Conservation (phyloP, 2,888 invertebrate genomes). For the Ichneumon xanthorius region DNA sequence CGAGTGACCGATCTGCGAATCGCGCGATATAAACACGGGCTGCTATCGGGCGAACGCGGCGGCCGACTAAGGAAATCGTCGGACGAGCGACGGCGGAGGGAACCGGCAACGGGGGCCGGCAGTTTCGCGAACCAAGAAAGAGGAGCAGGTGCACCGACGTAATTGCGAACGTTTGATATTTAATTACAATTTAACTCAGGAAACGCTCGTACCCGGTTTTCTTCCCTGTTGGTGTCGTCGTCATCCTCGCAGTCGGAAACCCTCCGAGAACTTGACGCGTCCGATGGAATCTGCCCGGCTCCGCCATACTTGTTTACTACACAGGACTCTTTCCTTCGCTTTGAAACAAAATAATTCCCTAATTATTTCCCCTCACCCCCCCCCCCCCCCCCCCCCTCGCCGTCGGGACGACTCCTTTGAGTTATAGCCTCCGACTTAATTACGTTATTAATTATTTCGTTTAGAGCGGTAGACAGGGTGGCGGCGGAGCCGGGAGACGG, state of each 20-base stretch:
- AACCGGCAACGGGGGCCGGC: conserved; percentile 14
- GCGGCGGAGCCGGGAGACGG: neutral
- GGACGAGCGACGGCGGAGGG: neutral
- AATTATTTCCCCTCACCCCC: conserved; percentile 77
- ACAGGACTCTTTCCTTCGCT: conserved; percentile 67
- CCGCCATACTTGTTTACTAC: conserved; percentile 15
- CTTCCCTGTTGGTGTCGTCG: conserved; percentile 53
- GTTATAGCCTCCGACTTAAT: conserved; percentile 75
- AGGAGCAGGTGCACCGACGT: conserved; percentile 76
- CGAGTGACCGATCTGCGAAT: neutral
- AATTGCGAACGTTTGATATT: conserved; percentile 83
- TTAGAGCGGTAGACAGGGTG: conserved; percentile 66
- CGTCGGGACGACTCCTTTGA: conserved; percentile 70
- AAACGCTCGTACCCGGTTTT: conserved; percentile 57
- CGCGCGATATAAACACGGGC: neutral
- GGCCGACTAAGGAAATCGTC: neutral
- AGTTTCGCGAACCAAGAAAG: conserved; percentile 44
- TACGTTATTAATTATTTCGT: conserved; percentile 76
- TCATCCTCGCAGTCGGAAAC: conserved; percentile 62
- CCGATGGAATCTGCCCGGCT: conserved; percentile 74
- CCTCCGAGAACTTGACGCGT: conserved; percentile 63
- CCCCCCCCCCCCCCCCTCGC: conserved; percentile 65
- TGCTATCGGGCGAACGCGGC: conserved; percentile 2
- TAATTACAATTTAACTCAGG: conserved; percentile 80
- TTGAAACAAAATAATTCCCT: conserved; percentile 80